A percentile compares a stretch with the other conserved stretches of the same genome.
These are phyloP conservation scores for Aphelocoma coerulescens DNA, from an alignment of 2,113 vertebrate species.

Conservation along the genomic window DNA sequence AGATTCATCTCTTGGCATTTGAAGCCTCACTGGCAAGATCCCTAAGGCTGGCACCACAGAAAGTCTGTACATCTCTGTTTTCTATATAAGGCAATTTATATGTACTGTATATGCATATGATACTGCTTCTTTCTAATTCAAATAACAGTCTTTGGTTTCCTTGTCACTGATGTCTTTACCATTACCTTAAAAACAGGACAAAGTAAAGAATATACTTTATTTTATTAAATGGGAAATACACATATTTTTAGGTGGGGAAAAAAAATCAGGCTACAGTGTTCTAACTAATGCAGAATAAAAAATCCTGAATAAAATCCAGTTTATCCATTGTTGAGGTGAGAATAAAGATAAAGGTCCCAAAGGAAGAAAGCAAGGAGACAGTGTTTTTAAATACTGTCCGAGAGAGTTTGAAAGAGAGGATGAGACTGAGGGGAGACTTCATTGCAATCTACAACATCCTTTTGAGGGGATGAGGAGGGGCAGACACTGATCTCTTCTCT, in stretches of 20 bases:
- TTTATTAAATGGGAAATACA: neutral
- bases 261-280: neutral
- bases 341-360: neutral
- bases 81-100: conserved; percentile 37
- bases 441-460: neutral
- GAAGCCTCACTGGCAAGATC: conserved; percentile 28
- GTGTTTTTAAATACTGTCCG: neutral
- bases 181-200: neutral
- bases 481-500: neutral
- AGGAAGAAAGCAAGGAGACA: neutral
- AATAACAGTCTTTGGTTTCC: conserved; percentile 11
- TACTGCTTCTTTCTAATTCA: neutral
- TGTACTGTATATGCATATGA: neutral
- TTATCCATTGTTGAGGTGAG: neutral
- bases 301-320: neutral
- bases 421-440: neutral
- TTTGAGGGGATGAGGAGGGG: neutral
- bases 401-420: neutral
- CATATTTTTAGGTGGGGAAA: neutral
- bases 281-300: neutral
- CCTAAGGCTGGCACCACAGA: neutral
- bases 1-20: conserved; percentile 4
- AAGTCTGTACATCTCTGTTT: conserved; percentile 50
- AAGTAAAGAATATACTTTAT: neutral
- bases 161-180: neutral